A percentile compares a stretch with the other conserved stretches of the same genome.
phyloP scores from a whole-genome alignment of 2,888 invertebrate genomes.

The Noctua janthina region DNA sequence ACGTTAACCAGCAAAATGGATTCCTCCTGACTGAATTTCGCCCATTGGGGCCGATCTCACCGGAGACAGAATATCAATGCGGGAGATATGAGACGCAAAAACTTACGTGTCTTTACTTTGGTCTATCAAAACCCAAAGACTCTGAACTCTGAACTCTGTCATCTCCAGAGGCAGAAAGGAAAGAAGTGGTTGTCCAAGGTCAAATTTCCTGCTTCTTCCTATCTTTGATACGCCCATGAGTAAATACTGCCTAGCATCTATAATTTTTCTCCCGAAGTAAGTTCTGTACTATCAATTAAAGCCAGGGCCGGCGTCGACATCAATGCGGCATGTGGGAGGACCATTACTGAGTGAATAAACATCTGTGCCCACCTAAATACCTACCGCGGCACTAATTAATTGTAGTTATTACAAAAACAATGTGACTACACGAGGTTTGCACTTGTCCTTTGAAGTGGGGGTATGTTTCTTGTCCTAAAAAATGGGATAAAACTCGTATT shows the following conservation, averaged over 20 bases:
- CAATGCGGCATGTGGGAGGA: conserved; percentile 82
- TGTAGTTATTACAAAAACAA: conserved; percentile 85
- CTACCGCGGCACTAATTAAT: conserved; percentile 81
- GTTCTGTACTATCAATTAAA: conserved; percentile 66
- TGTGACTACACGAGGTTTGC: conserved; percentile 79
- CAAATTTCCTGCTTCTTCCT: not conserved
- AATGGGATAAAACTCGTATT: not conserved
- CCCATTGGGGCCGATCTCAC: not conserved
- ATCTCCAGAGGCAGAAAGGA: not conserved
- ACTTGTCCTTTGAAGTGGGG: conserved; percentile 77
- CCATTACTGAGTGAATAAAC: conserved; percentile 85
- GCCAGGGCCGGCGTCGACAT: conserved; percentile 77
- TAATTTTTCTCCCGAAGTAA: conserved; percentile 46
- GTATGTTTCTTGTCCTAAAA: not conserved
- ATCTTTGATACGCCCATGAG: not conserved
- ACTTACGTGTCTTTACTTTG: not conserved
- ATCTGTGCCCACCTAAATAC: conserved; percentile 85
- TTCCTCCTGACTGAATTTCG: not conserved
- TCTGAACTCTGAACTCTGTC: not conserved
- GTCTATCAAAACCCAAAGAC: not conserved
- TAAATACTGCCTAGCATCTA: not conserved
- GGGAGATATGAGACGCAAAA: not conserved
- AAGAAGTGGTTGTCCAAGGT: not conserved
- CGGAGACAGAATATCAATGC: not conserved
- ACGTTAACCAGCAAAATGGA: not conserved